phyloP scores from a whole-genome alignment of 1,140 invertebrate genomes.

The Goniozus legneri region DNA sequence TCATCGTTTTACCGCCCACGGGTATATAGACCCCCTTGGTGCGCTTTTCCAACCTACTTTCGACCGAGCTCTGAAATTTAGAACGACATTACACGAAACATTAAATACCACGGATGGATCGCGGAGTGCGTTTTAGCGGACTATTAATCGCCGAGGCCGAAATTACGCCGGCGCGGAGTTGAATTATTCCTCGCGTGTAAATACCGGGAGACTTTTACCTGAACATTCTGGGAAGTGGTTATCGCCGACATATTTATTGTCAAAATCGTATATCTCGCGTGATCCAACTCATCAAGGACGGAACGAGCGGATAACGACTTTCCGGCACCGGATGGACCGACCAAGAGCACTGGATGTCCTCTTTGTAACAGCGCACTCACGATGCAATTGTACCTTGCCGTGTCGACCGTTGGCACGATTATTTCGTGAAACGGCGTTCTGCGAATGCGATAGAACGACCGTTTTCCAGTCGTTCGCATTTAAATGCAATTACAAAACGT shows the following conservation, averaged over 20 bases:
- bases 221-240: conserved; percentile 73
- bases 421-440: conserved; percentile 77
- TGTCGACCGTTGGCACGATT: conserved; percentile 80
- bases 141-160: too few relatives aligned
- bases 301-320: conserved; percentile 75
- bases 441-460: conserved; percentile 24
- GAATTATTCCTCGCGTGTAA: too few relatives aligned
- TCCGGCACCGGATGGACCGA: conserved; percentile 77
- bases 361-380: conserved; percentile 60
- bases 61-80: conserved; percentile 63
- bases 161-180: too few relatives aligned
- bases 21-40: conserved; percentile 79
- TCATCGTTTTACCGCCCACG: conserved; percentile 70
- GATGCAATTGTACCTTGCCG: conserved; percentile 73
- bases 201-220: conserved; percentile 35
- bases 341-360: conserved; percentile 68
- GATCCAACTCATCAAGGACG: conserved; percentile 62
- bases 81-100: too few relatives aligned
- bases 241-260: conserved; percentile 83
- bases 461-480: not conserved
- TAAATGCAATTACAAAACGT: too few relatives aligned
- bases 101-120: too few relatives aligned
- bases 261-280: conserved; percentile 63
- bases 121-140: too few relatives aligned
- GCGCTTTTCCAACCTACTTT: conserved; percentile 75